Conservation (phyloP, 2,888 invertebrate genomes). For the Drosophila fungiperda region DNA sequence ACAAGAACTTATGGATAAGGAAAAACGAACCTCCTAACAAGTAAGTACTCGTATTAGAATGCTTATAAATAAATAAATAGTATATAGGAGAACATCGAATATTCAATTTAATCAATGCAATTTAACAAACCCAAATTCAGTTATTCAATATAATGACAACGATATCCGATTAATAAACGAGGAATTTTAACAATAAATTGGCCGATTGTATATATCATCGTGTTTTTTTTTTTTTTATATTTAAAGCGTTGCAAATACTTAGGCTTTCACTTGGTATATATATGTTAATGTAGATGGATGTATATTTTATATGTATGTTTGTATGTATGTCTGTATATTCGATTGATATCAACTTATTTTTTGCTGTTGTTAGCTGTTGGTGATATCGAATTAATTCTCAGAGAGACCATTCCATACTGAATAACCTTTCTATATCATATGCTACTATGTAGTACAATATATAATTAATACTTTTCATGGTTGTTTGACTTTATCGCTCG, state of each 20-base stretch:
- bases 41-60: constrained; percentile 27
- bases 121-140: constrained; percentile 48
- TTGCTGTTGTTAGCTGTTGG: background rate
- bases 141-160: constrained; percentile 19
- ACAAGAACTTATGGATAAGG: constrained; percentile 45
- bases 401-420: constrained; percentile 2
- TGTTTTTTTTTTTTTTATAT: background rate
- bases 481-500: constrained; percentile 62
- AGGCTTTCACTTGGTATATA: background rate
- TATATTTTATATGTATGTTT: constrained; percentile 10
- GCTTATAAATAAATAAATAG: constrained; percentile 29
- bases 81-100: constrained; percentile 25
- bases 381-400: background rate
- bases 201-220: constrained; percentile 8
- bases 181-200: constrained; percentile 41
- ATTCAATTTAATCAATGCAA: constrained; percentile 41
- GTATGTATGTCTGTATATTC: constrained; percentile 17
- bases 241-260: constrained; percentile 11
- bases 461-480: constrained; percentile 58
- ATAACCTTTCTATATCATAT: constrained; percentile 35
- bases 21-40: constrained; percentile 49
- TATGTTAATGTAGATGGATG: constrained; percentile 10
- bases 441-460: constrained; percentile 49
- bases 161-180: constrained; percentile 28
- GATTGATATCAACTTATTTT: constrained; percentile 19